Percentiles rank a stretch among this genome's conserved stretches.
Evolutionary conservation across 2,797 vertebrate genomes (phyloP).

Genomic region (Poeciliopsis presidionis): DNA sequence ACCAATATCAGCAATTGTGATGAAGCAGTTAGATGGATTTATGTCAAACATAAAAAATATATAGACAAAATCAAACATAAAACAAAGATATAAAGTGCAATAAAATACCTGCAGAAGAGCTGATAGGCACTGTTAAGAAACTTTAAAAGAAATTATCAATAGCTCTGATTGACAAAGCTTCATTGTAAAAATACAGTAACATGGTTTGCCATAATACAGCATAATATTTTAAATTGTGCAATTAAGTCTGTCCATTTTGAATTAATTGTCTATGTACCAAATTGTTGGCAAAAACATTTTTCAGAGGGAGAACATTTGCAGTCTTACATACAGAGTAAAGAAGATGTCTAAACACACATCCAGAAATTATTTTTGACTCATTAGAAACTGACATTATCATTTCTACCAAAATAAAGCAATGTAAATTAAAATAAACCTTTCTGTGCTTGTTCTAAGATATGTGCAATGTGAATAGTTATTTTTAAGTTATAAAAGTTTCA

Average conservation of each 20-base stretch:
- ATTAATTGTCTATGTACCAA: background rate
- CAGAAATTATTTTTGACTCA: too few species aligned
- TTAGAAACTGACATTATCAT: too few species aligned
- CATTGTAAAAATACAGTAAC: background rate
- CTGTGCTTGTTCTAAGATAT: too few species aligned
- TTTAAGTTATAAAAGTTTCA: too few species aligned
- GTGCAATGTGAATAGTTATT: too few species aligned
- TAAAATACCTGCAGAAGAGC: background rate
- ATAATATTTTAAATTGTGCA: background rate
- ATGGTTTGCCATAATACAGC: background rate
- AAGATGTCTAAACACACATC: too few species aligned
- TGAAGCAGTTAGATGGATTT: background rate
- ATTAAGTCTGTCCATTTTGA: background rate
- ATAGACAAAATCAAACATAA: background rate
- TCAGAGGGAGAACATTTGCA: background rate
- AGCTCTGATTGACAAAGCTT: background rate
- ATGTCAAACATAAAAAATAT: background rate
- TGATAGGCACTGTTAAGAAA: background rate
- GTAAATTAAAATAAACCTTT: too few species aligned
- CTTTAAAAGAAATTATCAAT: background rate
- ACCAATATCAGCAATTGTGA: background rate
- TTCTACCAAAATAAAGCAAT: too few species aligned
- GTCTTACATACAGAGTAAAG: too few species aligned
- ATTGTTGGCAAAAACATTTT: background rate
- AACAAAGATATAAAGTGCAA: background rate